These are phyloP conservation scores for Apolygus lucorum DNA, from an alignment of 1,140 invertebrate genomes.

Conservation along the genomic window DNA sequence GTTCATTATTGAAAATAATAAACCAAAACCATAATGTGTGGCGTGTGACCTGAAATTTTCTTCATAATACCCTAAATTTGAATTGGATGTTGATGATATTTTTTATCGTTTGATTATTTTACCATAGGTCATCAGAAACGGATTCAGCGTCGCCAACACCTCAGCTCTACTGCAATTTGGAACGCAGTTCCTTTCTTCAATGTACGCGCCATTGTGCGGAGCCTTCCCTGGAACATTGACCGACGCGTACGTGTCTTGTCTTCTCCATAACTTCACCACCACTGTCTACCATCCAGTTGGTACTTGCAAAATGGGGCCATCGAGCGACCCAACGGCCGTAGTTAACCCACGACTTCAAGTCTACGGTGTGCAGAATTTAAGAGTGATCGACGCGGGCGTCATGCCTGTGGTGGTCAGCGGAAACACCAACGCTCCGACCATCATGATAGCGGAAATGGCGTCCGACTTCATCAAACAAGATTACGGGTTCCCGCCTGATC, in stretches of 20 bases:
- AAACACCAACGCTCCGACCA: constrained; percentile 43
- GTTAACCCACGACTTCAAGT: constrained; percentile 45
- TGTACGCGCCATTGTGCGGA: neutral
- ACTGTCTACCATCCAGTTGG: constrained; percentile 35
- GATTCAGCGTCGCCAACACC: constrained; percentile 25
- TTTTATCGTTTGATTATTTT: too few relatives aligned
- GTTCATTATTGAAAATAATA: too few relatives aligned
- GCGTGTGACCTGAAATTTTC: too few relatives aligned
- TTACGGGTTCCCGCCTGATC: neutral
- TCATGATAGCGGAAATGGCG: constrained; percentile 33
- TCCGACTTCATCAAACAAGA: constrained; percentile 28
- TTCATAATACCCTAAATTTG: too few relatives aligned
- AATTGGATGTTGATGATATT: too few relatives aligned
- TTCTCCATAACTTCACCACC: constrained; percentile 12
- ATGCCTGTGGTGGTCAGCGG: constrained; percentile 41
- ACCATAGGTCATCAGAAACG: constrained; percentile 26
- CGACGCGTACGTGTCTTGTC: neutral
- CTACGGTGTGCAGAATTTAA: constrained; percentile 41
- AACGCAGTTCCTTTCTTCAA: neutral
- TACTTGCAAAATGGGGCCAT: constrained; percentile 43
- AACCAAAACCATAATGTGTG: too few relatives aligned
- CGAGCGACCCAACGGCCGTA: constrained; percentile 44
- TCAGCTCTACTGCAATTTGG: constrained; percentile 30
- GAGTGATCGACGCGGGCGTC: constrained; percentile 48
- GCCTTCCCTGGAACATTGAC: neutral